Base-by-base conservation (phyloP, 1,140 invertebrate genomes). In the Parapsyche elsis region DNA sequence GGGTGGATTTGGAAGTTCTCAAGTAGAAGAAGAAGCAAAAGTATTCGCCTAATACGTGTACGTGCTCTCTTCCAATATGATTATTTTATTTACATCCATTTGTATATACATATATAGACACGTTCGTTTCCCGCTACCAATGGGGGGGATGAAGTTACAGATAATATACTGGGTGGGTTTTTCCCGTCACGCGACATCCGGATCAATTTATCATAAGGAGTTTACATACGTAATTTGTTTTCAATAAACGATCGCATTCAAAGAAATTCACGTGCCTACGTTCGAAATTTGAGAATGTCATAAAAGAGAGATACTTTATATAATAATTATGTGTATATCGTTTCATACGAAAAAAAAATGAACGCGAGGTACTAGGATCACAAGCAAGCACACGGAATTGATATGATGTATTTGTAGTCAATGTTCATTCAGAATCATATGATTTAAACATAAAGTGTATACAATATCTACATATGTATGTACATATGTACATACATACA, bases 61-160 rank as follows among this genome's bases (percentile, higher is more conserved):
- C 30, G 30, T 38, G 30, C 30, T 38, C 30, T 38, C 7, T 38
- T 38, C 30, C 30, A 38, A 19, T 67, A 67, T 67, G 64, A 67
- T 67, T 67, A 67, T 67, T 67, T 67, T 67, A 67, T 67, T 67
- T 67, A 67, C 16, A 67, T 67, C 64, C 64, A 67, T 67, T 67
- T 67, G 64, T 67, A 67, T 7, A 67, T 67, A 67, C 16, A 67
- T 5, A 67, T 67, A 26, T 5, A 26, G 64, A 67, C 16, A 21
- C 16, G 64, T 24, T 12, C 7, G 30, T n/a, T n/a, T n/a, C n/a
- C n/a, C n/a, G n/a, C n/a, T n/a, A n/a, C n/a, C 30, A 38, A 38
- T 38, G 30, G 30, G 30, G 7, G 30, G 30, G 30, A 38, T 38
- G 7, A 38, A 38, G 30, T 38, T 38, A 38, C 70, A 16, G 70